Evolutionary conservation across 2,113 vertebrate genomes (phyloP).

Genomic region (Gallinago jamesoni): DNA sequence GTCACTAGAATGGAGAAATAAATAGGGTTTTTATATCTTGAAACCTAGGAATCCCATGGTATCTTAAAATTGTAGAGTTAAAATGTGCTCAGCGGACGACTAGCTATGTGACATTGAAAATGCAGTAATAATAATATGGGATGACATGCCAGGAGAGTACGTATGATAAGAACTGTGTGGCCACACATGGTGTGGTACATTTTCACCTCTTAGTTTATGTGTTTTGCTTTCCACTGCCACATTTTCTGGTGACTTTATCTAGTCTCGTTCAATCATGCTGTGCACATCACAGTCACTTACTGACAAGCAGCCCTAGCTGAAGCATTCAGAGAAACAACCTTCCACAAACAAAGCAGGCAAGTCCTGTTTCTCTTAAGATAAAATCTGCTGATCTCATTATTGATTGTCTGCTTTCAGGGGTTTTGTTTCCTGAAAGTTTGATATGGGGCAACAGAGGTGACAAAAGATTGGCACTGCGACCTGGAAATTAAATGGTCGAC

Average conservation of each 20-base stretch:
- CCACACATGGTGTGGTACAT: constrained; percentile 55
- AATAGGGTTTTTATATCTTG: neutral
- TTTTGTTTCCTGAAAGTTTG: constrained; percentile 86
- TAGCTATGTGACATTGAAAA: neutral
- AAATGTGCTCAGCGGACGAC: neutral
- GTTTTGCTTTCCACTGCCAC: constrained; percentile 64
- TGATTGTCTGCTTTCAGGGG: constrained; percentile 77
- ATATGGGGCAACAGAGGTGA: constrained; percentile 77
- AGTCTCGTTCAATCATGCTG: constrained; percentile 63
- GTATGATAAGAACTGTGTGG: neutral
- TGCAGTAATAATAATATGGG: neutral
- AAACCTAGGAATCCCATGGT: neutral
- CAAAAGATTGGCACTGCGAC: constrained; percentile 74
- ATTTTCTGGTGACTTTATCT: constrained; percentile 76
- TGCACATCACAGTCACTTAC: constrained; percentile 69
- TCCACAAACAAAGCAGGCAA: constrained; percentile 77
- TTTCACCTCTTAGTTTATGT: constrained; percentile 50
- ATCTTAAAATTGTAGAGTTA: neutral
- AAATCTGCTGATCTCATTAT: constrained; percentile 85
- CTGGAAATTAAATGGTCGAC: constrained; percentile 73
- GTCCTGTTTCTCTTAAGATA: constrained; percentile 80
- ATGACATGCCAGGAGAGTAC: neutral
- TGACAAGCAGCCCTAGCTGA: constrained; percentile 76
- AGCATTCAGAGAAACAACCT: constrained; percentile 76
- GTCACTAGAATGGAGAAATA: neutral